Conservation (phyloP, 2,888 invertebrate species). For the Apeira syringaria region DNA sequence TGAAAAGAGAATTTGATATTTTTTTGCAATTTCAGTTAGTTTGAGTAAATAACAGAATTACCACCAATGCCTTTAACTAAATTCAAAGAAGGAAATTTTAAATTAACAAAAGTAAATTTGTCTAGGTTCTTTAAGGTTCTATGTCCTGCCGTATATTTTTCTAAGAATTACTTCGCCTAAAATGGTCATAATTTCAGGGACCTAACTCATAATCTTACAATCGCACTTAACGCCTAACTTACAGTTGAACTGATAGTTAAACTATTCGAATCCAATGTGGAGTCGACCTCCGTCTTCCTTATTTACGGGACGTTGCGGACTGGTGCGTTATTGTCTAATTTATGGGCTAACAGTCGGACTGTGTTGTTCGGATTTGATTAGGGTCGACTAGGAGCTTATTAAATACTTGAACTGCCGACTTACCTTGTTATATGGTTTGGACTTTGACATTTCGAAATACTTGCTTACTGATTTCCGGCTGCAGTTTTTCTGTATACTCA, state of each 20-base stretch:
- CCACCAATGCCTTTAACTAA: no score
- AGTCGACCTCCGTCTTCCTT: conserved; percentile 43
- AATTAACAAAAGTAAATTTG: no score
- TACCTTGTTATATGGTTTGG: not conserved
- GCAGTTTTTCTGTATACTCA: no score
- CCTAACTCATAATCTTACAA: conserved; percentile 12
- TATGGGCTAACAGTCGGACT: conserved; percentile 26
- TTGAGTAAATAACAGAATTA: no score
- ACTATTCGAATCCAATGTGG: conserved; percentile 43
- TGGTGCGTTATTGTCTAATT: conserved; percentile 38
- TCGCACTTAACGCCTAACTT: conserved; percentile 18
- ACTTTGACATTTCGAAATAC: not conserved
- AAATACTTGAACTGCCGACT: conserved; percentile 8
- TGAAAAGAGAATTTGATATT: no score
- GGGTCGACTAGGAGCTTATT: conserved; percentile 15
- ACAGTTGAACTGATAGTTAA: conserved; percentile 30
- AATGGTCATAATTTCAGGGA: not conserved
- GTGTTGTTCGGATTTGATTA: conserved; percentile 18
- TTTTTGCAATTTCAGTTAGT: no score
- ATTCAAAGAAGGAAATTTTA: no score
- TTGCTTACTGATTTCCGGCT: no score
- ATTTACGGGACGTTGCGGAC: conserved; percentile 40
- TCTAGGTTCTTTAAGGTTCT: no score
- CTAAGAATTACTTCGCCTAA: no score
- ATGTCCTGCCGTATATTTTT: no score